Evolutionary conservation across 2,888 invertebrate species (phyloP).

Genomic region (Aporophyla lueneburgensis): DNA sequence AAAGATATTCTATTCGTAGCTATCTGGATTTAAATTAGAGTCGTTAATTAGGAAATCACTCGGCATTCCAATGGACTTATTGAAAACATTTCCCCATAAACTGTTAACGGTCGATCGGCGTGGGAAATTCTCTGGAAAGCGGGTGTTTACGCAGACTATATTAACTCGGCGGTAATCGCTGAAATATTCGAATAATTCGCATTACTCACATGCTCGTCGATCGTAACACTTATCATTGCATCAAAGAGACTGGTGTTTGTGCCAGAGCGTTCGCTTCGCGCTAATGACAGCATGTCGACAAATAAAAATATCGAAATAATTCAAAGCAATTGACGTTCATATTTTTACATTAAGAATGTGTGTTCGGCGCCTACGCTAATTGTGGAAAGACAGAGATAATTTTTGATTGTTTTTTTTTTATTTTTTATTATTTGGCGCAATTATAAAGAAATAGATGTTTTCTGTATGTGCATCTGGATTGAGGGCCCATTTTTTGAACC

Average conservation of each 20-base stretch:
- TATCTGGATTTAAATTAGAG: slow-evolving; percentile 33
- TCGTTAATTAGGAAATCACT: slow-evolving; percentile 34
- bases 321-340: slow-evolving; percentile 47
- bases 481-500: too few relatives aligned
- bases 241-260: slow-evolving; percentile 43
- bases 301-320: slow-evolving; percentile 46
- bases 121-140: slow-evolving; percentile 66
- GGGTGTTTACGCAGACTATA: slow-evolving; percentile 71
- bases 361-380: slow-evolving; percentile 1
- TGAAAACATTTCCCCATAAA: slow-evolving; percentile 60
- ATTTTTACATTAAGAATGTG: slow-evolving; percentile 33
- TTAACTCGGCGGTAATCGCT: slow-evolving; percentile 68
- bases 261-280: slow-evolving; percentile 35
- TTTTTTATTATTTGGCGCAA: neutral
- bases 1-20: slow-evolving; percentile 47
- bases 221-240: slow-evolving; percentile 57
- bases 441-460: too few relatives aligned
- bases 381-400: slow-evolving; percentile 7
- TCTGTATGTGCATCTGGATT: too few relatives aligned
- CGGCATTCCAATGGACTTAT: slow-evolving; percentile 40
- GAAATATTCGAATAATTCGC: slow-evolving; percentile 73
- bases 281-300: slow-evolving; percentile 18
- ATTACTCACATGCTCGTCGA: slow-evolving; percentile 66
- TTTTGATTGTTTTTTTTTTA: slow-evolving; percentile 10
- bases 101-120: slow-evolving; percentile 46